Conservation (phyloP, 2,888 invertebrate species). For the Ctena decussata region DNA sequence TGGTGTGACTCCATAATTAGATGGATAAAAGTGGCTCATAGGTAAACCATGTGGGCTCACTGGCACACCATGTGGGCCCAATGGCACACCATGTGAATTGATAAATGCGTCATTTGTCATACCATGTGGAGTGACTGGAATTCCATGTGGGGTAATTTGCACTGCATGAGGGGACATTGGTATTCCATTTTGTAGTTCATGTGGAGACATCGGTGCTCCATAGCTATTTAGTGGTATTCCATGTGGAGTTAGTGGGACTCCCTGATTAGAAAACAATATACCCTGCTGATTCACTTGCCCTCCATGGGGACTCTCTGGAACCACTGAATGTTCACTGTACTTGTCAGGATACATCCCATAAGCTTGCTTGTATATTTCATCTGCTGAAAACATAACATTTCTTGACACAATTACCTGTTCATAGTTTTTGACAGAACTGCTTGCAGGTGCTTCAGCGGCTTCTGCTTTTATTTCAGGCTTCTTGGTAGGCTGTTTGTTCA, state of each 20-base stretch:
- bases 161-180: neutral
- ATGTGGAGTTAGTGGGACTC: neutral
- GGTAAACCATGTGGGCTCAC: neutral
- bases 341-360: conserved; percentile 47
- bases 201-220: neutral
- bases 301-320: neutral
- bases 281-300: neutral
- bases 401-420: conserved; percentile 74
- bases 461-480: neutral
- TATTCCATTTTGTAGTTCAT: neutral
- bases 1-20: neutral
- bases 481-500: neutral
- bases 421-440: conserved; percentile 64
- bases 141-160: neutral
- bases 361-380: conserved; percentile 82
- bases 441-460: neutral
- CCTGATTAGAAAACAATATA: neutral
- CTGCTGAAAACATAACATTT: conserved; percentile 79
- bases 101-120: neutral
- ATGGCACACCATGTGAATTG: neutral
- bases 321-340: neutral
- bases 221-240: neutral
- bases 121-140: neutral
- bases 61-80: neutral
- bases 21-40: neutral